Evolutionary conservation across 2,113 vertebrate species (phyloP), one percentile per base, ranked within the genome.

Genomic region (Carlito syrichta): DNA sequence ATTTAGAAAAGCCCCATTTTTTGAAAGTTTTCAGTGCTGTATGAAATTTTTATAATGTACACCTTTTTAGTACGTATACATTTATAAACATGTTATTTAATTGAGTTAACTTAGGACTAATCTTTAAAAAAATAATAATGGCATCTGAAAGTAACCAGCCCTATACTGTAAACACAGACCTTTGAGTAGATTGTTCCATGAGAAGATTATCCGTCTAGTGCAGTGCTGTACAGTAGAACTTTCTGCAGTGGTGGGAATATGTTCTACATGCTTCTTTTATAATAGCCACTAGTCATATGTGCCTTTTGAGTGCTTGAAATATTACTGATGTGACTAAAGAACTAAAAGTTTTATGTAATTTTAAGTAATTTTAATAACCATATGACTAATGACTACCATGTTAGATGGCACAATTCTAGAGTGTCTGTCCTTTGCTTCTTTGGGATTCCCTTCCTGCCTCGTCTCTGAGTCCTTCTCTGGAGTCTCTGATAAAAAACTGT

Each of bases 1-100:
- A 60, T 83, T 98, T 84, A 96, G 96, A 96, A 91, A 71, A 96
- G 8, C 62, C 81, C 96, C 2, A 62, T 87, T 71, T 89, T 66
- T 86, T 76, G n/a, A 12, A 95, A 86, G 25, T 93, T 74, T 97
- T 97, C 76, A 32, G 9, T 97, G 54, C 0, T 0, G 52, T 95
- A 38, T 45, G 96, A 62, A 73, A 91, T 93, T 96, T 96, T 86
- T 25, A 89, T 27, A 81, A 71, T 91, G 25, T 95, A 40, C 19
- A 79, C 73, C 35, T 92, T 95, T 95, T 73, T 35, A 77, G 58
- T 91, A 96, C 35, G 89, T 90, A 82, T 0, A 45, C 48, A 78
- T 84, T 89, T 81, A 60, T 79, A 88, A 95, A 69, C 27, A 74
- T 93, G 73, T 81, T 92, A n/a, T 85, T 97, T 95, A 91, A 38